Base-by-base conservation (phyloP, 1,140 invertebrate genomes). In the Drosophila tropicalis region DNA sequence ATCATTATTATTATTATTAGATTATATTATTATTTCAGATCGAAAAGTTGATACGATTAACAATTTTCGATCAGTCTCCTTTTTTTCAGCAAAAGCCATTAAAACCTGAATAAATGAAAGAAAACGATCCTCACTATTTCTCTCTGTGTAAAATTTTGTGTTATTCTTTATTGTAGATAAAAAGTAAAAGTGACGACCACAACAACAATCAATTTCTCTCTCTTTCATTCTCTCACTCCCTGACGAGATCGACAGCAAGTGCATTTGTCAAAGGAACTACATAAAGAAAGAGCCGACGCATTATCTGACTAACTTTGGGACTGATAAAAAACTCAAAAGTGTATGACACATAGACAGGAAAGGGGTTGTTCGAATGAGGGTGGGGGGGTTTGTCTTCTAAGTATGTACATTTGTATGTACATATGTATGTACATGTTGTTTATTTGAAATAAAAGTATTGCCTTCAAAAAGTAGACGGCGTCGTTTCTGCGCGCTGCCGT, bases 161-260 rank as follows among this genome's bases (percentile, higher is more conserved):
- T 47, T 47, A 5, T 15, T 44, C 2, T 25, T 47, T 12, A 2
- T 41, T 32, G 62, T 54, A 34, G 44, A 54, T 44, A 54, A 63
- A 66, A 56, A 66, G 34, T 40, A 66, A 55, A 66, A 56, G 54
- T 57, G 29, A 17, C 19, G 12, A 13, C 51, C 13, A n/a, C 34
- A 19, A 19, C 47, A 22, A 56, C 22, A 34, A 13, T 12, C 36
- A 19, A 40, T 58, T 3, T 36, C 17, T 36, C n/a, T n/a, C 29
- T 54, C n/a, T 29, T 3, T 22, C 22, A 22, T 3, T 22, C 69
- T 60, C 57, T n/a, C 72, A 36, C 57, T 55, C 67, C 55, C 32
- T 67, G 17, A 1, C 3, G 0, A 5, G 32, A 0, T 40, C 7
- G 10, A 7, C 10, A 13, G 22, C 5, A 29, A 58, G 12, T 60